These are phyloP conservation scores for Drosophila subquinaria DNA, from an alignment of 2,888 invertebrate species.

Conservation along the genomic window DNA sequence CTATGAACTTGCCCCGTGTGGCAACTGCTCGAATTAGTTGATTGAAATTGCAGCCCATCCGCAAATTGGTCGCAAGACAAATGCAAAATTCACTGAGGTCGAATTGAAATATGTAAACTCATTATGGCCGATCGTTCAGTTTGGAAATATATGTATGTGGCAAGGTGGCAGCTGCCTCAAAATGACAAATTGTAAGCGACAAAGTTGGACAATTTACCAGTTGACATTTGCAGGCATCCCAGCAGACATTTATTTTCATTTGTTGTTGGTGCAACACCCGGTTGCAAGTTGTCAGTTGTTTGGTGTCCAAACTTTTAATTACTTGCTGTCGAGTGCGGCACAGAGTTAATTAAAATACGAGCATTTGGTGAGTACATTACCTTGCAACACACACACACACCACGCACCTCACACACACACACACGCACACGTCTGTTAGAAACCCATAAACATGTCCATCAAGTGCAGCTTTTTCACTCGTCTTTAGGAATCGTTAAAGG, in stretches of 20 bases:
- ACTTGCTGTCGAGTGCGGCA: slow-evolving; percentile 15
- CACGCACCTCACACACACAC: not conserved
- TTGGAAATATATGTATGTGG: not conserved
- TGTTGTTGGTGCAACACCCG: slow-evolving; percentile 11
- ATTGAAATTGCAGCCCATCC: slow-evolving; percentile 42
- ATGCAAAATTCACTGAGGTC: not conserved
- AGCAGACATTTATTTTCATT: not conserved
- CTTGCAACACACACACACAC: slow-evolving; percentile 14
- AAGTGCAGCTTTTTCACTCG: slow-evolving; percentile 9
- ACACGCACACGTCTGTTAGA: not conserved
- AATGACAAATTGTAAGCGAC: not conserved
- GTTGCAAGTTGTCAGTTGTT: slow-evolving; percentile 19
- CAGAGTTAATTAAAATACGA: slow-evolving; percentile 26
- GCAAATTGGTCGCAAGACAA: slow-evolving; percentile 44
- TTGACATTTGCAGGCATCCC: not conserved
- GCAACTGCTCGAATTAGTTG: slow-evolving; percentile 11
- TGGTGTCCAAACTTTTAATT: slow-evolving; percentile 26
- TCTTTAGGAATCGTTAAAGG: slow-evolving; percentile 15
- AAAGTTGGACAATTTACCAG: slow-evolving; percentile 3
- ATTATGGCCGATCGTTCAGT: slow-evolving; percentile 6
- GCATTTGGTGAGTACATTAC: slow-evolving; percentile 9
- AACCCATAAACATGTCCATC: slow-evolving; percentile 18
- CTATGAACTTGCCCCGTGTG: slow-evolving; percentile 11
- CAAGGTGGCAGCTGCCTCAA: slow-evolving; percentile 12
- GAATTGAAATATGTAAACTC: not conserved